These are phyloP conservation scores for Drosophila repletoides DNA, from an alignment of 1,140 invertebrate genomes.

Conservation along the genomic window DNA sequence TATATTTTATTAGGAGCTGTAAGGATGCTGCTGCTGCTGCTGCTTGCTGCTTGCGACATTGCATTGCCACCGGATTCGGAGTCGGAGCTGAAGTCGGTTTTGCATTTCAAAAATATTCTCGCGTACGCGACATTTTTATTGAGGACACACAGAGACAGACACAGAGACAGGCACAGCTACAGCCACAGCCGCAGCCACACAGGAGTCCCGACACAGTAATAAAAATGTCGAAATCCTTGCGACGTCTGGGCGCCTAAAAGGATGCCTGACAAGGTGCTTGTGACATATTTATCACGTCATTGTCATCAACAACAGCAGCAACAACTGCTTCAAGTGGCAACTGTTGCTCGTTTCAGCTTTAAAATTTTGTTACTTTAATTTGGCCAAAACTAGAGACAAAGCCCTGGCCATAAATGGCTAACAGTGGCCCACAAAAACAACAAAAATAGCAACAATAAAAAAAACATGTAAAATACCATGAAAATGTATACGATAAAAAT, in stretches of 20 bases:
- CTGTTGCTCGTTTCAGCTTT: slow-evolving; percentile 36
- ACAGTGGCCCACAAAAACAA: slow-evolving; percentile 12
- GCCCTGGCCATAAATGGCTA: slow-evolving; percentile 4
- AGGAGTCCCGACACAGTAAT: slow-evolving; percentile 36
- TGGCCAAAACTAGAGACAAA: not conserved
- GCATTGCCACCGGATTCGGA: not conserved
- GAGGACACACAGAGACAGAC: slow-evolving; percentile 18
- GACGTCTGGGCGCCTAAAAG: slow-evolving; percentile 27
- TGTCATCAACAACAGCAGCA: slow-evolving; percentile 17
- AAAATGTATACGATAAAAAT: not conserved
- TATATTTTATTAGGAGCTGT: slow-evolving; percentile 53
- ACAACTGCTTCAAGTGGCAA: slow-evolving; percentile 26
- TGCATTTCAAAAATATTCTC: slow-evolving; percentile 43
- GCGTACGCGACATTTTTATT: slow-evolving; percentile 55
- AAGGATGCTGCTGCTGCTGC: not conserved
- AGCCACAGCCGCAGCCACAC: too few relatives aligned
- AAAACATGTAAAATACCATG: slow-evolving; percentile 4
- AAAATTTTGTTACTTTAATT: not conserved
- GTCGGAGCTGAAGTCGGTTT: slow-evolving; percentile 13
- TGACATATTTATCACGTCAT: slow-evolving; percentile 57
- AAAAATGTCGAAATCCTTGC: slow-evolving; percentile 56
- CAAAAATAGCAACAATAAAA: too few relatives aligned
- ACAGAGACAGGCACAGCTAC: not conserved
- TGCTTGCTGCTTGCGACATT: slow-evolving; percentile 1
- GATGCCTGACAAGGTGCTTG: slow-evolving; percentile 43